Percentiles rank a stretch among this genome's conserved stretches.
Evolutionary conservation across 1,140 invertebrate genomes (phyloP).

Genomic region (Thereuonema tuberculata): DNA sequence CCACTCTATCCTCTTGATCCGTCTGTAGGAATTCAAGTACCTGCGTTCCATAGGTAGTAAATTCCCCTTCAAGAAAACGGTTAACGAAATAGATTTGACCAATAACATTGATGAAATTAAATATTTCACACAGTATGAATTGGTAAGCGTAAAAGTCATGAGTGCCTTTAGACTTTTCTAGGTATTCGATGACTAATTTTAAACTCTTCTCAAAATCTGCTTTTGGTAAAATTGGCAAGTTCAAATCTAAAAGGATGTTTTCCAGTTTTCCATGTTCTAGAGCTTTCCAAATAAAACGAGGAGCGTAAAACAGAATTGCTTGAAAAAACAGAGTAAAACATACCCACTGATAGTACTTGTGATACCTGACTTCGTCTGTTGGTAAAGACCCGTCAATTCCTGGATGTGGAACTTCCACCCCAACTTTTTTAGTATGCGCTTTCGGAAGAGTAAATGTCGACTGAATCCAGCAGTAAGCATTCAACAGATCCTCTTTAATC

Average conservation of each 20-base stretch:
- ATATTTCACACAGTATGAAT: too few relatives aligned
- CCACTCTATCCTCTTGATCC: too few relatives aligned
- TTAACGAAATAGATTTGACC: too few relatives aligned
- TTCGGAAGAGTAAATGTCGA: constrained; percentile 48
- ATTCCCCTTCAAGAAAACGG: too few relatives aligned
- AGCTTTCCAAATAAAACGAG: constrained; percentile 55
- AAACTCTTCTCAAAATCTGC: neutral
- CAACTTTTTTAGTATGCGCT: constrained; percentile 17
- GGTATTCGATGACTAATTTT: constrained; percentile 56
- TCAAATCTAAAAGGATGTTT: constrained; percentile 22
- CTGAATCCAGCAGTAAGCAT: constrained; percentile 61
- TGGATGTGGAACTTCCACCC: constrained; percentile 23
- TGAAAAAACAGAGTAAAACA: constrained; percentile 45
- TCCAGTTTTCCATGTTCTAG: constrained; percentile 27
- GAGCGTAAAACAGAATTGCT: constrained; percentile 34
- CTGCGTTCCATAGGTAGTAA: too few relatives aligned
- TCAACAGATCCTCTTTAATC: constrained; percentile 31
- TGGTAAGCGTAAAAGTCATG: neutral
- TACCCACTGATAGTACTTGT: constrained; percentile 40
- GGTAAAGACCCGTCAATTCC: constrained; percentile 21
- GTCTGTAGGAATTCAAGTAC: too few relatives aligned
- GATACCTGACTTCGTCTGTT: constrained; percentile 23
- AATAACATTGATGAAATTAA: too few relatives aligned
- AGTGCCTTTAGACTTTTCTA: constrained; percentile 32
- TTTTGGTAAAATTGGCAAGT: constrained; percentile 14